Evolutionary conservation across 2,888 invertebrate species (phyloP), one percentile per base, ranked within the genome.

Genomic region (Nomada flava): DNA sequence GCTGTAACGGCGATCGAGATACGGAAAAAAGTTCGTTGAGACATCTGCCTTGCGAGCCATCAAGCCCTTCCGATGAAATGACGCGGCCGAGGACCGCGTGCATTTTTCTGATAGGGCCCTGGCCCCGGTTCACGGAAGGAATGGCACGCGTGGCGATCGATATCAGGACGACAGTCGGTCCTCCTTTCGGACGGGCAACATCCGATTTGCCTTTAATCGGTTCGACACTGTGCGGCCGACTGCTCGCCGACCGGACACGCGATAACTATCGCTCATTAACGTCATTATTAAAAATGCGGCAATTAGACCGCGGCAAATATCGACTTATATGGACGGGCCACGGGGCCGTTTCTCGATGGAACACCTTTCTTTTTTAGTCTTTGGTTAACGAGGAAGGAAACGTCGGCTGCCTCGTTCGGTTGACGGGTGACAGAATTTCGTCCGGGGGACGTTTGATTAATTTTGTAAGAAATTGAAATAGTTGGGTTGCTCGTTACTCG

Each of bases 181-280:
- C 83, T 77, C 73, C 84, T 84, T 87, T 79, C 72, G 76, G 75
- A 88, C 80, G 72, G 76, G 59, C 73, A 68, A 83, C 85, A 89
- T 89, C 84, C 89, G 89, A 89, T 89, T 89, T 85, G 88, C 80
- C 76, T 86, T 86, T 88, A 89, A 88, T 89, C 88, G 89, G 81
- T 83, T 88, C 85, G 86, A 84, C 83, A 78, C 77, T 76, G 74
- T 78, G 53, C 65, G 71, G 65, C 72, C 76, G 81, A 69, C 59
- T 67, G 73, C 59, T 70, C 60, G 77, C 65, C 42, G 70, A 85
- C 88, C 86, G 87, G 86, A 86, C 84, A 85, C 85, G 81, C 85
- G 90, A 90, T 90, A 90, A 84, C 76, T 80, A 89, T 89, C 89
- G 88, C 87, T 90, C 90, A 90, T 90, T 90, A 90, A 90, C 88